These are phyloP conservation scores for Chelonus insularis DNA, from an alignment of 1,140 invertebrate genomes.

Conservation along the genomic window DNA sequence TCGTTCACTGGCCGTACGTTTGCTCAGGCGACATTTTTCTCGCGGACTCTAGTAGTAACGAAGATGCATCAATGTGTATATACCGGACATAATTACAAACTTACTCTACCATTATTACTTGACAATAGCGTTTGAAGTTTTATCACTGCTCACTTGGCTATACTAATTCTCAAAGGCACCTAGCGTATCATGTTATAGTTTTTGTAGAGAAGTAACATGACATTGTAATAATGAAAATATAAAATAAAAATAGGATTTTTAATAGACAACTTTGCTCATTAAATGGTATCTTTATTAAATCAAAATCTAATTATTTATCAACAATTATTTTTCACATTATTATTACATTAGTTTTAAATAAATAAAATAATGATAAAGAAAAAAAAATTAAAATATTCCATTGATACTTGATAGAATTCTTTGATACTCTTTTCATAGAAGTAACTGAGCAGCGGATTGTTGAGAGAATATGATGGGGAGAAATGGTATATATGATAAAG, in stretches of 20 bases:
- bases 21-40: slow-evolving; percentile 33
- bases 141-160: slow-evolving; percentile 35
- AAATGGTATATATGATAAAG: slow-evolving; percentile 19
- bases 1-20: slow-evolving; percentile 37
- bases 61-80: slow-evolving; percentile 7
- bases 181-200: neutral
- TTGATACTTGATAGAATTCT: no score
- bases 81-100: slow-evolving; percentile 38
- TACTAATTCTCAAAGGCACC: slow-evolving; percentile 24
- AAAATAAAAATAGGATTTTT: no score
- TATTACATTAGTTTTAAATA: no score
- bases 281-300: no score
- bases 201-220: no score
- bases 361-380: no score
- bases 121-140: slow-evolving; percentile 41
- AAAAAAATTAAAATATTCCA: neutral
- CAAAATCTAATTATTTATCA: no score
- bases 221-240: no score
- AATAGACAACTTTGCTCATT: no score
- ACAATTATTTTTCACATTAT: no score
- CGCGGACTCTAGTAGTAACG: slow-evolving; percentile 6
- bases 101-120: slow-evolving; percentile 40
- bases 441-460: neutral
- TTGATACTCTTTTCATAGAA: no score
- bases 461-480: slow-evolving; percentile 6